Base-by-base conservation (phyloP, 2,888 invertebrate species). In the Sialis lutaria region DNA sequence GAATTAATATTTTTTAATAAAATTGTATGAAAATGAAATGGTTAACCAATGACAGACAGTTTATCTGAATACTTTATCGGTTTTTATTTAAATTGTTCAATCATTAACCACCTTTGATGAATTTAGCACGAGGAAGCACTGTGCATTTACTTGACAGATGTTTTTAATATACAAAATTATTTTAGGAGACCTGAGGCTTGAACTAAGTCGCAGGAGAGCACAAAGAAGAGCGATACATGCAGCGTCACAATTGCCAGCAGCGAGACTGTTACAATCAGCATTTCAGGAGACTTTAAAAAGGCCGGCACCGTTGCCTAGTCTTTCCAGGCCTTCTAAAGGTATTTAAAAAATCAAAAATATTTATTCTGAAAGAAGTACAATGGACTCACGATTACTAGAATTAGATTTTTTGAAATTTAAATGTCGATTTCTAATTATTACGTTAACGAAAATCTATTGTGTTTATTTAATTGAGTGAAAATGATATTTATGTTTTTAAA, bases 121-220 rank as follows among this genome's bases (percentile, higher is more conserved):
- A n/a, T n/a, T n/a, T n/a, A n/a, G n/a, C n/a, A n/a, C n/a, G n/a
- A n/a, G n/a, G n/a, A n/a, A n/a, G n/a, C n/a, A n/a, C n/a, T n/a
- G n/a, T n/a, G n/a, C n/a, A n/a, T n/a, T n/a, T n/a, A 3, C 6
- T 6, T 4, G 9, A 42, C 4, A 42, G 31, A 1, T 22, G 22
- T 8, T 42, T 30, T 6, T 12, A 12, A 4, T 22, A 32, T 30
- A 42, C 22, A 43, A 43, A 33, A 10, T 44, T 49, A n/a, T n/a
- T 47, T 50, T 52, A 58, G 52, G 67, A 33, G 73, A 73, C 57
- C 58, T 72, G 31, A 60, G 73, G 43, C 64, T 70, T 3, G 72
- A 72, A 53, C 54, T 73, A 13, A 72, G 72, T 53, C 64, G 71
- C 51, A 68, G 71, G 52, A 60, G 72, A 37, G 72, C 72, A 0